Percentiles rank a stretch among this genome's conserved stretches.
These are phyloP conservation scores for Anguilla marmorata DNA, from an alignment of 2,797 vertebrate genomes.

Conservation along the genomic window DNA sequence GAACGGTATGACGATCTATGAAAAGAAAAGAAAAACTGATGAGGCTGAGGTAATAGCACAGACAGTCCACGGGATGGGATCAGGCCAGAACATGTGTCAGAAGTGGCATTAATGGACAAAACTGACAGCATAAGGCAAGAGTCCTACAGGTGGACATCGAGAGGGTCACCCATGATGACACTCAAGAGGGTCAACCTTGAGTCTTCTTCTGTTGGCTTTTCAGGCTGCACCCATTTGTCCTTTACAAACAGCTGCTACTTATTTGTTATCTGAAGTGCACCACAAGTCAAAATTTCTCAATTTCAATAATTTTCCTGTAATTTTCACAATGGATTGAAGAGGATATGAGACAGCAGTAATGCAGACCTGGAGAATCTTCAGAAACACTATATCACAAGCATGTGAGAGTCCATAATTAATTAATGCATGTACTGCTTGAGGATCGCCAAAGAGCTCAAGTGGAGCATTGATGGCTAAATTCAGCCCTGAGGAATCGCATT, in stretches of 20 bases:
- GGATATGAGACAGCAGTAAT: not conserved
- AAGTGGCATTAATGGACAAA: not conserved
- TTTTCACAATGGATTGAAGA: not conserved
- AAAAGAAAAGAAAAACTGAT: slow-evolving; percentile 36
- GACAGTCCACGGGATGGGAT: not conserved
- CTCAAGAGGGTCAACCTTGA: no score
- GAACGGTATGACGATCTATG: slow-evolving; percentile 94
- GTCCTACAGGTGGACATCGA: not conserved
- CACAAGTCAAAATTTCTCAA: not conserved
- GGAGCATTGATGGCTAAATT: not conserved
- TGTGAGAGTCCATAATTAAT: not conserved
- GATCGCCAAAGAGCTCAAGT: not conserved
- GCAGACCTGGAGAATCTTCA: no score
- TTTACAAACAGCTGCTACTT: not conserved
- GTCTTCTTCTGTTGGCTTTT: not conserved
- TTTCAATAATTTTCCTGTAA: not conserved
- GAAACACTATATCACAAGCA: not conserved
- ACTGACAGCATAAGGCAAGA: not conserved
- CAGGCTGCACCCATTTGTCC: not conserved
- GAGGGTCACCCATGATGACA: not conserved
- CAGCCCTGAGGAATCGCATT: not conserved
- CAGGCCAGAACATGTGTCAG: not conserved
- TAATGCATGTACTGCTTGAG: not conserved
- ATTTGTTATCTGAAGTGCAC: not conserved
- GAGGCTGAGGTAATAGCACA: not conserved